Conservation (phyloP, 2,113 vertebrate species). For the Stigmatopora argus region DNA sequence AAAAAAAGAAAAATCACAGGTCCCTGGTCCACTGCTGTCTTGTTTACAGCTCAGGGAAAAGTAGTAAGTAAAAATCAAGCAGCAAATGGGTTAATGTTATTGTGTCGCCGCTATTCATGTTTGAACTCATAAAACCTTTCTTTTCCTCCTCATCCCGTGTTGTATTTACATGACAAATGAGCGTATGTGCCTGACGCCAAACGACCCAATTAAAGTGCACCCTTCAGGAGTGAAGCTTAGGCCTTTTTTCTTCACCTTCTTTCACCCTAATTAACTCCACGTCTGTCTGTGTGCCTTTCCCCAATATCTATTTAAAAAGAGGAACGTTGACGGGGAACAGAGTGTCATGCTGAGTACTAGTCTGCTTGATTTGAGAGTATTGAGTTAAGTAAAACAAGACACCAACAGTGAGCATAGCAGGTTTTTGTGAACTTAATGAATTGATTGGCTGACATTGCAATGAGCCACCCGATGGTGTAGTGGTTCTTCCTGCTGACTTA, state of each 20-base stretch:
- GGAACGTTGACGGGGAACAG: slow-evolving; percentile 6
- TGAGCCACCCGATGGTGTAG: no score
- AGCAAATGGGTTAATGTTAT: background rate
- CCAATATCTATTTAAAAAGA: slow-evolving; percentile 65
- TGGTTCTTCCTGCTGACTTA: no score
- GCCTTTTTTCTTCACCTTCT: slow-evolving; percentile 78
- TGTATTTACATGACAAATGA: slow-evolving; percentile 23
- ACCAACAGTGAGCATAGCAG: no score
- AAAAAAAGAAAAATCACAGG: background rate
- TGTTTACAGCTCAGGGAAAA: background rate
- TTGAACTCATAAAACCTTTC: slow-evolving; percentile 2
- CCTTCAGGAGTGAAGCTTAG: slow-evolving; percentile 75
- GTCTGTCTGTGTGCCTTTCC: slow-evolving; percentile 39
- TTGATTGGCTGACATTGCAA: no score
- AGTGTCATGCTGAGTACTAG: background rate
- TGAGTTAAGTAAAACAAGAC: no score
- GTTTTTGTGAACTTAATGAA: no score
- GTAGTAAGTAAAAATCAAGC: background rate
- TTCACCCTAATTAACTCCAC: slow-evolving; percentile 72
- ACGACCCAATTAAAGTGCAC: slow-evolving; percentile 82
- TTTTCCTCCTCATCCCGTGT: background rate
- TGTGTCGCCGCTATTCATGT: background rate
- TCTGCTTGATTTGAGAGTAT: background rate
- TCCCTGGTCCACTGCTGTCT: no score
- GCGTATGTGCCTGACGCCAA: slow-evolving; percentile 73